A percentile compares a stretch with the other conserved stretches of the same genome.
phyloP scores from a whole-genome alignment of 2,113 vertebrate genomes.

The Paramormyrops kingsleyae region DNA sequence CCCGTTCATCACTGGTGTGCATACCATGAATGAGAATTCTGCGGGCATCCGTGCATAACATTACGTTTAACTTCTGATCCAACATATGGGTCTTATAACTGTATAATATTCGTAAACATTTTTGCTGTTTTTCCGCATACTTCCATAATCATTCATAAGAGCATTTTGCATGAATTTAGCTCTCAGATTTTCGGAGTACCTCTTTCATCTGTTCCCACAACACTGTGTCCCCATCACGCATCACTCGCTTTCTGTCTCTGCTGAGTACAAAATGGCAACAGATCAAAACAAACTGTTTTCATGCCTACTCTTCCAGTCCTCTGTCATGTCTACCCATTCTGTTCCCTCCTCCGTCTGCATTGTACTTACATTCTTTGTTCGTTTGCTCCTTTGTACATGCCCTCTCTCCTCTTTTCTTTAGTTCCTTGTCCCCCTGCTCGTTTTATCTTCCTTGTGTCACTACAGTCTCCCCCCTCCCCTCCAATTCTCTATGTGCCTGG shows the following conservation, averaged over 20 bases:
- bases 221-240: not conserved
- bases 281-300: not conserved
- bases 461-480: not conserved
- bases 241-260: not conserved
- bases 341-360: not conserved
- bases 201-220: not conserved
- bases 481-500: not conserved
- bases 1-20: not conserved
- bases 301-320: not conserved
- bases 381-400: not conserved
- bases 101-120: not conserved
- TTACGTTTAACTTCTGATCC: not conserved
- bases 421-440: not conserved
- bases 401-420: not conserved
- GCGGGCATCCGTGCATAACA: not conserved
- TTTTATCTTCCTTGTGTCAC: not conserved
- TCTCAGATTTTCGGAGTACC: not conserved
- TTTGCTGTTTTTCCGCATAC: not conserved
- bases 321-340: not conserved
- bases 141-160: not conserved
- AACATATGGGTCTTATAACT: not conserved
- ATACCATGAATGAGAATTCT: not conserved
- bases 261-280: not conserved
- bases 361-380: not conserved
- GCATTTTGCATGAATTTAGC: not conserved